Base-by-base conservation (phyloP, 2,797 vertebrate species). In the Enteromius thamalakanensis region DNA sequence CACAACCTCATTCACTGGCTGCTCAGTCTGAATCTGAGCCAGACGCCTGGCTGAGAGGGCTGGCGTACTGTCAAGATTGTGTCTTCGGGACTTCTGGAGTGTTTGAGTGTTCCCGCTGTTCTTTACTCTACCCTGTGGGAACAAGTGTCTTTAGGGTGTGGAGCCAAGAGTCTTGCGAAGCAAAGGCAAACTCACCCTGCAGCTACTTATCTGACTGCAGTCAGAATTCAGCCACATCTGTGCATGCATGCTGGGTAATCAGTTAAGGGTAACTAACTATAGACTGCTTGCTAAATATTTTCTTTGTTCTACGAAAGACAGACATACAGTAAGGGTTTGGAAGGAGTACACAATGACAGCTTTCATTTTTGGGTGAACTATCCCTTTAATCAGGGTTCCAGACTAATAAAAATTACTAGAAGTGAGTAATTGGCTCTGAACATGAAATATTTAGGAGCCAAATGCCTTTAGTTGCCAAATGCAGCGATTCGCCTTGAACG, bases 21-120 rank as follows among this genome's bases (percentile, higher is more conserved):
- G 65, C 32, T 55, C 34, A 32, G 53, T 11, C 26, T 47, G 71
- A 75, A 67, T 82, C 47, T 42, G 60, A 82, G 47, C 58, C 80
- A 76, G 80, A 65, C 9, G 55, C 47, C 45, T 75, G 71, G 58
- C 71, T 75, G n/a, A 82, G 79, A 49, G 55, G 45, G 19, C n/a
- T 82, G 80, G 80, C 71, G 5, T 51, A 51, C 47, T 76, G 47
- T 76, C 80, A 82, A 82, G 58, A 67, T 49, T 42, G 71, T 82
- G 60, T 76, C 45, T 76, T 76, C 2, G 9, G 62, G 71, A 67
- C 80, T 75, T 65, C 64, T 64, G 26, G 60, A 55, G 71, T 29
- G 71, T 76, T 74, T 65, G 71, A 76, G 60, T 72, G 53, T 74
- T 62, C 79, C 55, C 14, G 42, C 69, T 72, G 80, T 45, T 81